Percentiles rank a stretch among this genome's conserved stretches.
Conservation (phyloP, 2,888 invertebrate genomes). For the Empis stercorea region DNA sequence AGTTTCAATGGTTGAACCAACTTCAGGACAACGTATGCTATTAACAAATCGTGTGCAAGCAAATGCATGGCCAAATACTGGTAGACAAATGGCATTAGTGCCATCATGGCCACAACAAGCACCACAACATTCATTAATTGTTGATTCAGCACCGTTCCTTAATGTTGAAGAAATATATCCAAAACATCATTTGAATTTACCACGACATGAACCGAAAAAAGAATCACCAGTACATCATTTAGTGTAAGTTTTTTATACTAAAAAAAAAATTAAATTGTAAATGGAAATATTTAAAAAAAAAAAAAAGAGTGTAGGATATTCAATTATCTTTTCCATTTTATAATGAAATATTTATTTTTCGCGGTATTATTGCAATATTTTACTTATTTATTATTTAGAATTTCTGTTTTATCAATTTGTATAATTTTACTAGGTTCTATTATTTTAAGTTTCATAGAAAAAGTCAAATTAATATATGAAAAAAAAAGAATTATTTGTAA, state of each 20-base stretch:
- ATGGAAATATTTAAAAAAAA: too few relatives aligned
- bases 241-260: conserved; percentile 25
- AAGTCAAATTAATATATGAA: too few relatives aligned
- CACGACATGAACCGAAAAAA: conserved; percentile 44
- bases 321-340: too few relatives aligned
- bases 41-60: conserved; percentile 43
- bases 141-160: conserved; percentile 60
- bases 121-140: conserved; percentile 56
- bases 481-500: too few relatives aligned
- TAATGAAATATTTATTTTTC: too few relatives aligned
- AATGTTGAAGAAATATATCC: conserved; percentile 45
- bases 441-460: too few relatives aligned
- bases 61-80: conserved; percentile 36
- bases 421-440: too few relatives aligned
- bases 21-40: conserved; percentile 65
- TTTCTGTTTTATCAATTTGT: too few relatives aligned
- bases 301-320: too few relatives aligned
- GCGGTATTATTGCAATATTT: too few relatives aligned
- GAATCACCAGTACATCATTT: conserved; percentile 41
- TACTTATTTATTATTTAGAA: too few relatives aligned
- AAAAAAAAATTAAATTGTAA: too few relatives aligned
- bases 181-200: conserved; percentile 48
- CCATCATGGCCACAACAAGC: conserved; percentile 75
- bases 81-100: conserved; percentile 68
- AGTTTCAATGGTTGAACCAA: conserved; percentile 84